Evolutionary conservation across 2,113 vertebrate genomes (phyloP).

Genomic region (Todiramphus saurophagus): DNA sequence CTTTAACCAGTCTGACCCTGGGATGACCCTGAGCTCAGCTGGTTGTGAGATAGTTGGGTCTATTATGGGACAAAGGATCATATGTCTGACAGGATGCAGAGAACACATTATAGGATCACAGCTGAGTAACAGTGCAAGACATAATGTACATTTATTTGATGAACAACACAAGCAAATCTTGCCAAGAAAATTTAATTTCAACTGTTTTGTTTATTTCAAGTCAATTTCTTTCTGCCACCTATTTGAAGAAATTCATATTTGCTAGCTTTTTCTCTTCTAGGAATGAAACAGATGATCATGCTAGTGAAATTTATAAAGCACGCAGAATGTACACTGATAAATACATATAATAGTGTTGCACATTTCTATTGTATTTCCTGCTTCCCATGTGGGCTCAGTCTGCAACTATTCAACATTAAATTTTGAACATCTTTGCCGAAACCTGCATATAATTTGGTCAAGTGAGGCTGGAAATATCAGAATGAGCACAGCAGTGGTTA

Average conservation of each 20-base stretch:
- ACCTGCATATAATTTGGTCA: not conserved
- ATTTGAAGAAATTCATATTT: constrained; percentile 38
- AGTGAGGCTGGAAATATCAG: not conserved
- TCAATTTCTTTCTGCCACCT: constrained; percentile 31
- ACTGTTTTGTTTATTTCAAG: constrained; percentile 66
- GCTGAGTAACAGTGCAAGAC: constrained; percentile 67
- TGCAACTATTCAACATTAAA: not conserved
- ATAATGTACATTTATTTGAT: constrained; percentile 56
- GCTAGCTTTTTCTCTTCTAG: constrained; percentile 37
- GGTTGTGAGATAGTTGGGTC: constrained; percentile 73
- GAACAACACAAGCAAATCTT: constrained; percentile 51
- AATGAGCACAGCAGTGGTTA: not conserved
- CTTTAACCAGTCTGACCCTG: constrained; percentile 80
- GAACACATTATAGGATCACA: constrained; percentile 66
- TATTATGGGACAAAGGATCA: constrained; percentile 73
- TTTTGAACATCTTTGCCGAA: not conserved
- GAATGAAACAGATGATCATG: not conserved
- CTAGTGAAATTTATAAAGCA: constrained; percentile 41
- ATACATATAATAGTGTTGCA: constrained; percentile 12
- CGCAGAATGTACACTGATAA: constrained; percentile 34
- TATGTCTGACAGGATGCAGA: constrained; percentile 71
- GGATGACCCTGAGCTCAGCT: constrained; percentile 80
- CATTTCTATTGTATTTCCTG: constrained; percentile 8
- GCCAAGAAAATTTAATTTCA: constrained; percentile 65
- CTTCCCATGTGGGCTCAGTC: constrained; percentile 31